Evolutionary conservation across 92 coral and sea anemone species (phyloP).

Genomic region (Plumapathes pennacea): DNA sequence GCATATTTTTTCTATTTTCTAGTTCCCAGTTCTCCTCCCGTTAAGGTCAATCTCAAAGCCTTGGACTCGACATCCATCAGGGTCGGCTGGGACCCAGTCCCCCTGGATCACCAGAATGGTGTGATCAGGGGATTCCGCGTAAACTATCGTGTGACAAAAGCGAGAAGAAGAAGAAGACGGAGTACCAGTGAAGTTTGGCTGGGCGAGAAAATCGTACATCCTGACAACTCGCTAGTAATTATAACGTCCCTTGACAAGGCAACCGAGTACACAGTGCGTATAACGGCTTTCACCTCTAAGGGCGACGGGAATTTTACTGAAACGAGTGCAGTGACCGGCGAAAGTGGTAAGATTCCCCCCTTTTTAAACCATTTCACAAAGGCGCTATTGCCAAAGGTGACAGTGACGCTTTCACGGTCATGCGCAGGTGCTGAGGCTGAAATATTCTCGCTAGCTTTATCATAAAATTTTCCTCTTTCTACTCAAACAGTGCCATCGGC

Average conservation of each 20-base stretch:
- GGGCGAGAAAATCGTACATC: neutral
- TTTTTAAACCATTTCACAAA: no score
- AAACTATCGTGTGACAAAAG: slow-evolving; percentile 19
- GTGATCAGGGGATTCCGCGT: slow-evolving; percentile 41
- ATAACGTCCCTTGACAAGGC: slow-evolving; percentile 30
- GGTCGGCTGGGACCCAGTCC: slow-evolving; percentile 55
- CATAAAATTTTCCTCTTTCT: neutral
- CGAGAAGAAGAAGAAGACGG: slow-evolving; percentile 3
- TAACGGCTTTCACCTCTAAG: slow-evolving; percentile 54
- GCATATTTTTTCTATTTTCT: no score
- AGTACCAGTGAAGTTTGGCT: neutral
- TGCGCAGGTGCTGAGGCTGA: no score
- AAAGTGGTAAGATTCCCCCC: slow-evolving; percentile 76
- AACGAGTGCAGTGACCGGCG: slow-evolving; percentile 41
- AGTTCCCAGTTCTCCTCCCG: slow-evolving; percentile 14
- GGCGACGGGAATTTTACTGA: slow-evolving; percentile 48
- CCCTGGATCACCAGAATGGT: slow-evolving; percentile 53
- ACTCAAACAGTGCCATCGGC: slow-evolving; percentile 55
- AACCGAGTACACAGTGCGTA: slow-evolving; percentile 28
- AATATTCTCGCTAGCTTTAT: no score
- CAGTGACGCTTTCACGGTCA: no score
- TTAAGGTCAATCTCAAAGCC: neutral
- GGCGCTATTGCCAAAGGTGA: no score
- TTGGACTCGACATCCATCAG: slow-evolving; percentile 13
- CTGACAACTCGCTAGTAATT: neutral